A percentile compares a stretch with the other conserved stretches of the same genome.
Conservation (phyloP, 1,140 invertebrate species). For the Zaprionus camerounensis region DNA sequence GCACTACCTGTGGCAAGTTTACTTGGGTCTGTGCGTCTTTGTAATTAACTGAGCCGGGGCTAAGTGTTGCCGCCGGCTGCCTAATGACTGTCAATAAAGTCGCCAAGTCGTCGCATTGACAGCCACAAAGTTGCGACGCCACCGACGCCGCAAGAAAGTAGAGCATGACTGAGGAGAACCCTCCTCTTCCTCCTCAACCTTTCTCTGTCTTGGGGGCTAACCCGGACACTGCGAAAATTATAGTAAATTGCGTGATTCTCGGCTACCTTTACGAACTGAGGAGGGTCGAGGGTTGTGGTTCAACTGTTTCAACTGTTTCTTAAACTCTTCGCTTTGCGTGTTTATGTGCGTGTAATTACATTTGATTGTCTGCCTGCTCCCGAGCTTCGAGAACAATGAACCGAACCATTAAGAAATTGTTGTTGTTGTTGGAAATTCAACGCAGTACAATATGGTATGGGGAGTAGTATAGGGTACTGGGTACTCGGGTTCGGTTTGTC, state of each 20-base stretch:
- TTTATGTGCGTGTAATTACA: slow-evolving; percentile 82
- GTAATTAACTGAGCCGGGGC: slow-evolving; percentile 70
- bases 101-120: slow-evolving; percentile 58
- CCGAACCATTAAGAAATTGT: slow-evolving; percentile 44
- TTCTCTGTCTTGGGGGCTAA: slow-evolving; percentile 7
- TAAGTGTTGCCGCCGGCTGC: slow-evolving; percentile 71
- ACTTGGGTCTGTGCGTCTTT: slow-evolving; percentile 37
- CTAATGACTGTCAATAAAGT: slow-evolving; percentile 80
- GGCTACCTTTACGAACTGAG: slow-evolving; percentile 46
- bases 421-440: slow-evolving; percentile 21
- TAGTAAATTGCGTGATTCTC: slow-evolving; percentile 80
- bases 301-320: slow-evolving; percentile 52
- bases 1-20: not conserved
- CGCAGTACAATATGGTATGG: slow-evolving; percentile 1
- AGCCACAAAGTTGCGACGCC: slow-evolving; percentile 36
- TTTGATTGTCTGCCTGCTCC: slow-evolving; percentile 75
- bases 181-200: not conserved
- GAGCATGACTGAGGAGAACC: slow-evolving; percentile 39
- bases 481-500: slow-evolving; percentile 28
- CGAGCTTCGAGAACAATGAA: slow-evolving; percentile 55
- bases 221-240: slow-evolving; percentile 59
- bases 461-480: not conserved
- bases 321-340: slow-evolving; percentile 63
- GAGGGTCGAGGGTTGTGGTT: not conserved
- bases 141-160: slow-evolving; percentile 68